Conservation (phyloP, 2,113 vertebrate species). For the Turdus rufiventris region DNA sequence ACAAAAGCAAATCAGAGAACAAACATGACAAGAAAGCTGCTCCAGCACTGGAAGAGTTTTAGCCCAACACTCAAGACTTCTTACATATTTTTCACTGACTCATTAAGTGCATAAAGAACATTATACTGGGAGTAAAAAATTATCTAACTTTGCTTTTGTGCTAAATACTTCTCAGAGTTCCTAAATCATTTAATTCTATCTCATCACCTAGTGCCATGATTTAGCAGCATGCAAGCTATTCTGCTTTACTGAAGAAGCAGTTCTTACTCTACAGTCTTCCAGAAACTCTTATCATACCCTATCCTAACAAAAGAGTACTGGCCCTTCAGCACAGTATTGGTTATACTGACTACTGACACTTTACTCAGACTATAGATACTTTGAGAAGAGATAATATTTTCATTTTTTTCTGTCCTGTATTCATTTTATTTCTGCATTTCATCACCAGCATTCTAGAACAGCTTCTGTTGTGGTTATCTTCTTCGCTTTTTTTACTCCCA, state of each 20-base stretch:
- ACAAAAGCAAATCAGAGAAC: neutral
- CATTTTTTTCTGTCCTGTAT: neutral
- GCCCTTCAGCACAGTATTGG: neutral
- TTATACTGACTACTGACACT: neutral
- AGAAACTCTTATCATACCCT: neutral
- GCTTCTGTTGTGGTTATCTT: slow-evolving; percentile 34
- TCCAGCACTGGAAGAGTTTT: neutral
- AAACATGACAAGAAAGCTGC: neutral
- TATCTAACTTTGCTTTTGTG: neutral
- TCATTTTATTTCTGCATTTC: neutral
- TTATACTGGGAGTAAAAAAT: neutral
- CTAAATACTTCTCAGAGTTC: neutral
- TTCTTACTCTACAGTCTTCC: neutral
- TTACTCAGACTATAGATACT: neutral
- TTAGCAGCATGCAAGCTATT: neutral
- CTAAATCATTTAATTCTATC: neutral
- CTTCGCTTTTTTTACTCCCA: neutral
- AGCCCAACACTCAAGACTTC: neutral
- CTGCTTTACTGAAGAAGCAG: neutral
- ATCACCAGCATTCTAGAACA: neutral
- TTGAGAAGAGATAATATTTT: neutral
- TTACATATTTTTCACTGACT: neutral
- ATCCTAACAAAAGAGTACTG: neutral
- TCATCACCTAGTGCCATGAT: neutral
- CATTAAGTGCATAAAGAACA: neutral